Conservation (phyloP, 2,797 vertebrate species). For the Takifugu ocellatus region DNA sequence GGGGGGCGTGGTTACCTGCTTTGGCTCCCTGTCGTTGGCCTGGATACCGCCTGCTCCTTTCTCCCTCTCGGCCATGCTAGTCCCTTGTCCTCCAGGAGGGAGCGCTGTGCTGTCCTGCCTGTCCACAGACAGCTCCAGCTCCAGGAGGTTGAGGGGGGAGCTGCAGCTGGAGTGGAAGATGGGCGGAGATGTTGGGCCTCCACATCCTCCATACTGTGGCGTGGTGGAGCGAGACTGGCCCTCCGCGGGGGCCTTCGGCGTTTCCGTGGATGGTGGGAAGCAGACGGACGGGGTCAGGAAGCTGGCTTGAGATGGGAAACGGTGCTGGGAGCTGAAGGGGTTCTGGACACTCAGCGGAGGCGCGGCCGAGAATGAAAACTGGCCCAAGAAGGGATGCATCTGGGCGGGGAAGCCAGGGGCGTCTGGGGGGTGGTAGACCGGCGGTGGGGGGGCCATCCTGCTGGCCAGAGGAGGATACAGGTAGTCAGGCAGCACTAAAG, state of each 20-base stretch:
- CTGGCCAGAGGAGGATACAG: constrained; percentile 73
- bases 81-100: constrained; percentile 55
- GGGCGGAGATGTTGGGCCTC: constrained; percentile 75
- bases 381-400: constrained; percentile 53
- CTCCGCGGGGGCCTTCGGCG: constrained; percentile 59
- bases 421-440: constrained; percentile 42
- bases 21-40: constrained; percentile 57
- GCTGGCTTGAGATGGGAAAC: constrained; percentile 56
- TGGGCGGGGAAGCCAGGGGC: constrained; percentile 40
- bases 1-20: constrained; percentile 64
- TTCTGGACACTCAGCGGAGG: constrained; percentile 61
- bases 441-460: constrained; percentile 31
- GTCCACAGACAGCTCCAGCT: constrained; percentile 84
- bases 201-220: constrained; percentile 64
- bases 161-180: constrained; percentile 92
- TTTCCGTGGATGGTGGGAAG: constrained; percentile 57
- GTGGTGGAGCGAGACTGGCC: constrained; percentile 78
- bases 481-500: constrained; percentile 85
- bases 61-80: constrained; percentile 37
- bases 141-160: constrained; percentile 91
- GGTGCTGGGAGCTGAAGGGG: constrained; percentile 56
- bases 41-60: constrained; percentile 47
- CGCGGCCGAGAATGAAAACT: constrained; percentile 54
- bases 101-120: constrained; percentile 57
- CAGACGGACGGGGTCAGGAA: constrained; percentile 65